A percentile compares a stretch with the other conserved stretches of the same genome.
Evolutionary conservation across 1,140 invertebrate species (phyloP).

Genomic region (Chelonus insularis): DNA sequence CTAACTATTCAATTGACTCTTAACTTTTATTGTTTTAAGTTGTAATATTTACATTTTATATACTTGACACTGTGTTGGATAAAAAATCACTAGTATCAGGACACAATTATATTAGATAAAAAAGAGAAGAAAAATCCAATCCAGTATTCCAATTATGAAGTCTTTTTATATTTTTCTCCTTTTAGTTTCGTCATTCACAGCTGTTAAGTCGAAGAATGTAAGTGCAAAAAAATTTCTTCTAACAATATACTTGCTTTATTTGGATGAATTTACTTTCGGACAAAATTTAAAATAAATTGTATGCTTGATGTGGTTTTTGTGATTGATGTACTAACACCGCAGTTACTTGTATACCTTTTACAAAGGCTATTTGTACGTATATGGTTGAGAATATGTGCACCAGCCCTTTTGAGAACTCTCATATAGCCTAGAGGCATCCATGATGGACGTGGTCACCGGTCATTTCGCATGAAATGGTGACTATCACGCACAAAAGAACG

Average conservation of each 20-base stretch:
- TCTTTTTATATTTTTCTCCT: no score
- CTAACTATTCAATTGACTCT: background rate
- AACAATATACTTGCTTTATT: no score
- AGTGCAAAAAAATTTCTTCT: no score
- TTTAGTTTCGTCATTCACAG: no score
- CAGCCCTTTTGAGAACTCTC: background rate
- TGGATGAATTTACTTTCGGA: no score
- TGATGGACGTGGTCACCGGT: conserved; percentile 28
- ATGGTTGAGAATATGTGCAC: background rate
- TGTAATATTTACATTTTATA: background rate
- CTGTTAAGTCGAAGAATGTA: no score
- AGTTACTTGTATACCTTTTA: background rate
- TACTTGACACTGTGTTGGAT: no score
- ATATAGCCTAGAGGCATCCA: conserved; percentile 8
- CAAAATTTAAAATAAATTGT: background rate
- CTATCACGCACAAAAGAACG: conserved; percentile 16
- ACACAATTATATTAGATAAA: no score
- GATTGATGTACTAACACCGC: background rate
- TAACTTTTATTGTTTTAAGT: background rate
- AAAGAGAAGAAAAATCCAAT: no score
- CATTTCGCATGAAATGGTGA: conserved; percentile 28
- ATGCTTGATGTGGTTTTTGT: background rate
- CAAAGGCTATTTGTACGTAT: conserved; percentile 1
- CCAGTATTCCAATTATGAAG: no score
- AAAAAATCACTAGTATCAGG: no score